Evolutionary conservation across 2,888 invertebrate genomes (phyloP), one percentile per base, ranked within the genome.

Genomic region (Neocrepidodera transversa): DNA sequence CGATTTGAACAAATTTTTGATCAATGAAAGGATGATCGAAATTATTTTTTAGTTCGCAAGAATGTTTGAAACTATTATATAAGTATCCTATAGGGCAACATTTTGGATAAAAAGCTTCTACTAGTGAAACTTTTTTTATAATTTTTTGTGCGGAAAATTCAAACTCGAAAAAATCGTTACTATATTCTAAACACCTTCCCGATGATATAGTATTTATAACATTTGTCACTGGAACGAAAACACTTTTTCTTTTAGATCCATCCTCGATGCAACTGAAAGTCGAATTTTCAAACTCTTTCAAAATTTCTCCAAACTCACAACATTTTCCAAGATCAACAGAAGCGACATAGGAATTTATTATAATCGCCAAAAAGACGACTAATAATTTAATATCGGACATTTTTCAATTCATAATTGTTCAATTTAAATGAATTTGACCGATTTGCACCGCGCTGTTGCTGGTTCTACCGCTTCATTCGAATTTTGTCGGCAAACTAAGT

Each of bases 31-130:
- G 23, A 35, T 63, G 57, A 0, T 59, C 59, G 16, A 40, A 45
- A 13, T 57, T 54, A 6, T 59, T 49, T 20, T 61, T 59, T 20
- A 58, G 30, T 28, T 36, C 52, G 47, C 76, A 76, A 1, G 66
- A 65, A 62, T 72, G 74, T 10, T 49, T 49, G 4, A 49, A 47
- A 1, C 58, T 48, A 48, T 74, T 61, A 60, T 74, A 76, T 6
- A 59, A 28, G 57, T 67, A 66, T 3, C 68, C 61, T 1, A 69
- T 45, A 1, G 76, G 75, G 57, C 76, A 76, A 64, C 76, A 76
- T 68, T 76, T 76, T 17, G 68, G 68, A 45, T 73, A 71, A 32
- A 62, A 8, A 28, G 7, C 26, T 38, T 14, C 38, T 10, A 7
- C 10, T 8, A 43, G 14, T 13, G 4, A 18, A 18, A 18, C 45